Evolutionary conservation across 2,888 invertebrate species (phyloP).

Genomic region (Lycaena phlaeas): DNA sequence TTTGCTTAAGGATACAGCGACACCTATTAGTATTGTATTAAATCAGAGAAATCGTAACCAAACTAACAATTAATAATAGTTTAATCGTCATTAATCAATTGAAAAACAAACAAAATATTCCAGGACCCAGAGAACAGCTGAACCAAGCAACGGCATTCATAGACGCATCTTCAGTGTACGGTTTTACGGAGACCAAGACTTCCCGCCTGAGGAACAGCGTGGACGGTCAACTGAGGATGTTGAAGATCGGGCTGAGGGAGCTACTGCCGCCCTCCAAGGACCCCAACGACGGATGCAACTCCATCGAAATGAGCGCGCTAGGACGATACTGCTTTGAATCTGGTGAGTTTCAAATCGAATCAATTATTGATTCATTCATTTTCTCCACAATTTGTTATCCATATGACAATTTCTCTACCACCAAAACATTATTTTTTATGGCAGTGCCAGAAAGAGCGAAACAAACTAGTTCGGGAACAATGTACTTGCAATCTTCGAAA

Average conservation of each 20-base stretch:
- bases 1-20: too few species aligned
- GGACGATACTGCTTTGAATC: constrained; percentile 88
- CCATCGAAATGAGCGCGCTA: constrained; percentile 74
- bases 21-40: too few species aligned
- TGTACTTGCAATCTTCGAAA: too few species aligned
- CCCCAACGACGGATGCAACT: constrained; percentile 84
- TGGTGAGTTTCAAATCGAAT: constrained; percentile 65
- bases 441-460: too few species aligned
- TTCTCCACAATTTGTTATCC: too few species aligned
- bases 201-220: constrained; percentile 57
- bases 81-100: too few species aligned
- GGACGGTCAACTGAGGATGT: constrained; percentile 78
- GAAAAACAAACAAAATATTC: constrained; percentile 6
- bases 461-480: too few species aligned
- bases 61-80: too few species aligned
- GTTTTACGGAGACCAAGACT: constrained; percentile 69
- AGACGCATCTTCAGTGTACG: constrained; percentile 89
- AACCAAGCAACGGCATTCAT: constrained; percentile 89
- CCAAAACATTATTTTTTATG: too few species aligned
- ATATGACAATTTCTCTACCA: too few species aligned
- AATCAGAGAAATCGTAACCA: too few species aligned
- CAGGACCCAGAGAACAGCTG: constrained; percentile 85
- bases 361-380: too few species aligned
- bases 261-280: constrained; percentile 81
- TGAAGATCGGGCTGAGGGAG: constrained; percentile 75